Conservation (phyloP, 2,888 invertebrate genomes). For the Thereva unica region DNA sequence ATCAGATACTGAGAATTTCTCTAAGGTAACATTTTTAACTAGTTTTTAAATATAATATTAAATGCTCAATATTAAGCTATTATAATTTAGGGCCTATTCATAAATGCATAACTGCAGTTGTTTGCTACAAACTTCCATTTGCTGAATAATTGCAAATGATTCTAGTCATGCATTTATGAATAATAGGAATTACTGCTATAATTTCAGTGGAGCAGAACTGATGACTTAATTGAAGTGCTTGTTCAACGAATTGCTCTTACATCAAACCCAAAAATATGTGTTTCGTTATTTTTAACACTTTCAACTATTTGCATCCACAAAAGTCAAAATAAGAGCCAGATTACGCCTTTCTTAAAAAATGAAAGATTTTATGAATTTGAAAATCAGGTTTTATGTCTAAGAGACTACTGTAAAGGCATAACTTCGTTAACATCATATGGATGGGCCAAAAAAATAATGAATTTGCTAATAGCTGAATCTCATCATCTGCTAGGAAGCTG, state of each 20-base stretch:
- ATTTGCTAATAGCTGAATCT: slow-evolving; percentile 51
- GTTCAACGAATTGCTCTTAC: slow-evolving; percentile 50
- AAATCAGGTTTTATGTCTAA: neutral
- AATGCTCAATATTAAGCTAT: neutral
- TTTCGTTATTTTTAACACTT: slow-evolving; percentile 46
- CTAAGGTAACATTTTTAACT: slow-evolving; percentile 17
- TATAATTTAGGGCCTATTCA: neutral
- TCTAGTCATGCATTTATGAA: no score
- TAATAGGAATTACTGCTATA: neutral
- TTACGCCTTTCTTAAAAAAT: neutral
- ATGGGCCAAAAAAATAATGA: slow-evolving; percentile 53
- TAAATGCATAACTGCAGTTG: neutral
- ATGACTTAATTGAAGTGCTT: slow-evolving; percentile 53
- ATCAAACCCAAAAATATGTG: slow-evolving; percentile 45
- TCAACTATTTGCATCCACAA: slow-evolving; percentile 4
- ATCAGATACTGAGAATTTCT: slow-evolving; percentile 1
- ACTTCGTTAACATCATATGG: slow-evolving; percentile 46
- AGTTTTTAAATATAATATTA: no score
- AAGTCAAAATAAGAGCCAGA: neutral
- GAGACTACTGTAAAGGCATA: slow-evolving; percentile 3
- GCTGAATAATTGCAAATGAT: neutral
- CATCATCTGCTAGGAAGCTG: slow-evolving; percentile 35
- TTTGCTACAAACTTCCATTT: neutral
- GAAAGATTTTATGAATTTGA: neutral
- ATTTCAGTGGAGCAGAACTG: slow-evolving; percentile 53